These are phyloP conservation scores for Platyscapa corneri DNA, from an alignment of 1,140 invertebrate genomes.

Conservation along the genomic window DNA sequence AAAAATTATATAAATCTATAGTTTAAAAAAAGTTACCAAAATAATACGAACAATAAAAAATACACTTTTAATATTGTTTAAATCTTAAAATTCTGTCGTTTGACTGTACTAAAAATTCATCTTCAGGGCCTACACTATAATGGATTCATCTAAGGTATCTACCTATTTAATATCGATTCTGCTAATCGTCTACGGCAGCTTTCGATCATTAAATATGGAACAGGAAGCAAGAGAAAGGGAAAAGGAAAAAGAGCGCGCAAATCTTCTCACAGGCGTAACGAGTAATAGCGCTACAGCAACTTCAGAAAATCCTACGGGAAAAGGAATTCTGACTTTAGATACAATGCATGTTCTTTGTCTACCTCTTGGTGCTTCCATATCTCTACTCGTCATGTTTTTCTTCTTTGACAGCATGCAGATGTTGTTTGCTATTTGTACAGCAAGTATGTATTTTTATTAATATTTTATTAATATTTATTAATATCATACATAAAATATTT, in stretches of 20 bases:
- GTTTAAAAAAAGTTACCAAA: not conserved
- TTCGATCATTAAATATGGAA: constrained; percentile 94
- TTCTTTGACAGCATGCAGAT: constrained; percentile 99
- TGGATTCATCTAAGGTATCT: constrained; percentile 96
- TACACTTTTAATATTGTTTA: constrained; percentile 8
- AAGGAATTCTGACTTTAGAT: constrained; percentile 94
- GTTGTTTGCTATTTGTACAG: constrained; percentile 97
- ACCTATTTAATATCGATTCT: constrained; percentile 98
- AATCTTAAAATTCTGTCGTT: not conserved
- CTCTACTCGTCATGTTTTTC: constrained; percentile 98
- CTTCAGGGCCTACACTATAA: constrained; percentile 92
- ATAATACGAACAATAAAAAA: constrained; percentile 25
- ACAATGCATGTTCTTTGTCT: constrained; percentile 97
- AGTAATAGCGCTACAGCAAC: constrained; percentile 62
- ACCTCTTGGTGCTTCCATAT: constrained; percentile 95
- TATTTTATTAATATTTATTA: too few relatives aligned
- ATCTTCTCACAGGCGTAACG: constrained; percentile 74
- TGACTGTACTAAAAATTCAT: not conserved
- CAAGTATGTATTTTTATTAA: constrained; percentile 82
- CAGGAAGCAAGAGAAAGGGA: constrained; percentile 92
- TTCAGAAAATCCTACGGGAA: constrained; percentile 65
- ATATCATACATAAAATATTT: too few relatives aligned
- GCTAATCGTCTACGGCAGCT: constrained; percentile 97
- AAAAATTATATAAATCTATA: not conserved
- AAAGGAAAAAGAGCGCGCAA: constrained; percentile 80